Percentiles rank a stretch among this genome's conserved stretches.
phyloP scores from a whole-genome alignment of 2,888 invertebrate species.

The Dolomedes plantarius region DNA sequence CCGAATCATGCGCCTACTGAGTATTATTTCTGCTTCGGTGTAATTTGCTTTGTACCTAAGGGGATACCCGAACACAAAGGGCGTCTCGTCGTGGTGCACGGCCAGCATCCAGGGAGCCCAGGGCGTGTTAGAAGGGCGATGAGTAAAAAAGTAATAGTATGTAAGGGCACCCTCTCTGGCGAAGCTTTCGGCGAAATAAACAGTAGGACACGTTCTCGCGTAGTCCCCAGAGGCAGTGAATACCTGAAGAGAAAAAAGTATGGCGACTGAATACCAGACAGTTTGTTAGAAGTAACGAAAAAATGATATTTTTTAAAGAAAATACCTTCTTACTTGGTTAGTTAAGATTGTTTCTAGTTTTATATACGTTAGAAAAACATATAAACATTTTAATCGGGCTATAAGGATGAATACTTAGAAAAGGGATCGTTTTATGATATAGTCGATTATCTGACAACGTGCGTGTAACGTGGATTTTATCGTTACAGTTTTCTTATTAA shows the following conservation, averaged over 20 bases:
- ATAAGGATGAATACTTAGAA: no score
- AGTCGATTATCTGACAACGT: no score
- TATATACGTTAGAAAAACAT: no score
- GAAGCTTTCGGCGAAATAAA: constrained; percentile 51
- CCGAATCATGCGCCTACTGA: constrained; percentile 1
- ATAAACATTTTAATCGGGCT: no score
- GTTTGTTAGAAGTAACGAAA: no score
- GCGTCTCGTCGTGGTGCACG: constrained; percentile 54
- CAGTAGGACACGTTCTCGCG: constrained; percentile 35
- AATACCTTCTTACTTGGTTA: no score
- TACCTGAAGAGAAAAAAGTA: not conserved
- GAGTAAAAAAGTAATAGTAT: constrained; percentile 52
- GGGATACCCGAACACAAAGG: constrained; percentile 55
- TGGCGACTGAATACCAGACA: no score
- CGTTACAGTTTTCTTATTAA: no score
- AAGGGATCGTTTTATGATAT: no score
- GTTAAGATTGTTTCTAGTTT: no score
- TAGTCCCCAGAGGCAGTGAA: constrained; percentile 42
- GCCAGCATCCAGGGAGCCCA: constrained; percentile 61
- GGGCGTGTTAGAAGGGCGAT: constrained; percentile 29
- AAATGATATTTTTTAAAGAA: no score
- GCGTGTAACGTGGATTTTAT: no score
- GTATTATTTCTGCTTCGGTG: not conserved
- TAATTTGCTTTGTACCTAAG: not conserved
- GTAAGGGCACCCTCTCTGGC: constrained; percentile 30